These are phyloP conservation scores for Osmerus mordax DNA, from an alignment of 2,113 vertebrate genomes.

Conservation along the genomic window DNA sequence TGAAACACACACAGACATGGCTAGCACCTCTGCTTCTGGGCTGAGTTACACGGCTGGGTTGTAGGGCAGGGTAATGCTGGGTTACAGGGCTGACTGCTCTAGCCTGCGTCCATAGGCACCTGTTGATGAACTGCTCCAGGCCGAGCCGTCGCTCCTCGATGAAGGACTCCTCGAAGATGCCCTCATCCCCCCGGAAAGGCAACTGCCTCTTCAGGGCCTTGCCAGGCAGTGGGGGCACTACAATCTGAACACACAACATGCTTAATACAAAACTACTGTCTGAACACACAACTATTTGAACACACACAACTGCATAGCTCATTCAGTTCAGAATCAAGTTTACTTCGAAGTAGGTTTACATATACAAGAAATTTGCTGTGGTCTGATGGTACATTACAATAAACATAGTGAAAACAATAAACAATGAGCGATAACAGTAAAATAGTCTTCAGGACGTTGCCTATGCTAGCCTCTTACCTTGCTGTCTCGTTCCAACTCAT, in stretches of 20 bases:
- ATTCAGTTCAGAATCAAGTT: too few species aligned
- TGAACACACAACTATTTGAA: too few species aligned
- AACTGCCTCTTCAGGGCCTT: constrained; percentile 98
- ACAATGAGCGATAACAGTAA: not conserved
- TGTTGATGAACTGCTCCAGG: constrained; percentile 99
- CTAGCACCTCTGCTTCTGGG: too few species aligned
- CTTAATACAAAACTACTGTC: not conserved
- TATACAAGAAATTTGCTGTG: not conserved
- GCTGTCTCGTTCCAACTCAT: constrained; percentile 97
- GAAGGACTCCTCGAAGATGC: constrained; percentile 96
- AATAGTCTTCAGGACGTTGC: not conserved
- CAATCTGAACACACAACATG: constrained; percentile 76
- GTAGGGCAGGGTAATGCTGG: too few species aligned
- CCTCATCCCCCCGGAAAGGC: constrained; percentile 93
- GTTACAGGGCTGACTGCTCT: not conserved
- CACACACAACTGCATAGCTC: too few species aligned
- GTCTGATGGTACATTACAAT: not conserved
- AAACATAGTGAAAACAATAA: not conserved
- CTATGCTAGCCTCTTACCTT: constrained; percentile 78
- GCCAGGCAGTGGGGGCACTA: constrained; percentile 94
- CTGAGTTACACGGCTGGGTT: too few species aligned
- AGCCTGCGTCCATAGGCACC: constrained; percentile 66
- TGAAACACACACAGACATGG: constrained; percentile 42
- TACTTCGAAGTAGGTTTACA: not conserved
- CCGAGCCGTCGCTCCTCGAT: constrained; percentile 94